Evolutionary conservation across 2,888 invertebrate genomes (phyloP).

Genomic region (Eristalis tenax): DNA sequence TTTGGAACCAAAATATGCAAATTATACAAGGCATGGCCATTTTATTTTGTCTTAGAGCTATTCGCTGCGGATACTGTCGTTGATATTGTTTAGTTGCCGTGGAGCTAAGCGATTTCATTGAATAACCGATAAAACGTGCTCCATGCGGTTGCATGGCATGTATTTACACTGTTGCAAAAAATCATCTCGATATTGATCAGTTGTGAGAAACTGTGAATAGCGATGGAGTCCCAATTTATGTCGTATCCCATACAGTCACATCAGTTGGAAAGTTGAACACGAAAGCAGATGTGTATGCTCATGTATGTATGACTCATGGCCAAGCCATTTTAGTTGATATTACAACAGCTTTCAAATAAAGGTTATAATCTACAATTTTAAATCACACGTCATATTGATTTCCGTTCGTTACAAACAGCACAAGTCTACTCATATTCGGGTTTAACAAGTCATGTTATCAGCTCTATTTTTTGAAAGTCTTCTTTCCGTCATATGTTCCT

Average conservation of each 20-base stretch:
- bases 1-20: not conserved
- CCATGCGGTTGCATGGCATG: too few species aligned
- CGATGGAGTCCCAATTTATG: not conserved
- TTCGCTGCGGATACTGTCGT: not conserved
- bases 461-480: too few species aligned
- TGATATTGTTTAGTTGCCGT: too few species aligned
- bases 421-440: not conserved
- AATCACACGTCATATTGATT: not conserved
- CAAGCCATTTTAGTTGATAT: not conserved
- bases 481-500: too few species aligned
- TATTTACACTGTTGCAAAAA: too few species aligned
- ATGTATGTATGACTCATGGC: not conserved
- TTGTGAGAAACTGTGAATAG: not conserved
- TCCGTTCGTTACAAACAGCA: not conserved
- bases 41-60: not conserved
- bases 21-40: not conserved
- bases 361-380: not conserved
- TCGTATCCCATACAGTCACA: not conserved
- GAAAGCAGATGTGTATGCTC: not conserved
- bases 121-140: too few species aligned
- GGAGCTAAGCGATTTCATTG: too few species aligned
- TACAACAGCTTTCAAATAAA: not conserved
- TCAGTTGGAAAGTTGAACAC: not conserved
- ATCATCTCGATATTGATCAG: not conserved
- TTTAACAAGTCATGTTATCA: not conserved